A percentile compares a stretch with the other conserved stretches of the same genome.
phyloP scores from a whole-genome alignment of 2,888 invertebrate genomes.

The Heterodera filipjevi region DNA sequence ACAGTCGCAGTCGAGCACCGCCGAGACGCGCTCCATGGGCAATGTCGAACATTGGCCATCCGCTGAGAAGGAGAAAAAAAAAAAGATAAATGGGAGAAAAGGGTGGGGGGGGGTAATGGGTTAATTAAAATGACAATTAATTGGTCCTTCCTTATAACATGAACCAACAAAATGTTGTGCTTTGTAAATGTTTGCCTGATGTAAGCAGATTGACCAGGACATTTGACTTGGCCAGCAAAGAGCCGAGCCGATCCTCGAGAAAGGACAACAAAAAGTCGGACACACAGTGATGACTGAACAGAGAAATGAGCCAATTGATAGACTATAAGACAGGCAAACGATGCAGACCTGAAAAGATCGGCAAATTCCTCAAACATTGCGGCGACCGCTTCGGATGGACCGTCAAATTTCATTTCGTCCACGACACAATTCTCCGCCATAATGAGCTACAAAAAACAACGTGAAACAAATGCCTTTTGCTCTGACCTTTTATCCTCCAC shows the following conservation, averaged over 20 bases:
- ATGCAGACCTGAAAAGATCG: slow-evolving; percentile 40
- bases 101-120: too few relatives aligned
- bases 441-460: slow-evolving; percentile 39
- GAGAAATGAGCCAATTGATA: not conserved
- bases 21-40: slow-evolving; percentile 49
- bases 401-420: slow-evolving; percentile 43
- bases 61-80: not conserved
- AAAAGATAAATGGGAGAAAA: too few relatives aligned
- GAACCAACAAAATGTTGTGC: too few relatives aligned
- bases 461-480: too few relatives aligned
- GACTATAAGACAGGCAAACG: not conserved
- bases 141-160: too few relatives aligned
- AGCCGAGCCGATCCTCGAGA: slow-evolving; percentile 62
- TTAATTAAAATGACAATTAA: too few relatives aligned
- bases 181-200: too few relatives aligned
- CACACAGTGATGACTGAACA: slow-evolving; percentile 33
- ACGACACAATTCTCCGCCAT: slow-evolving; percentile 40
- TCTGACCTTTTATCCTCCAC: too few relatives aligned
- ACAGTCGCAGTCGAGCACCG: slow-evolving; percentile 56
- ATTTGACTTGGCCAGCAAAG: slow-evolving; percentile 52
- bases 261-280: slow-evolving; percentile 53
- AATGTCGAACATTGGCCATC: slow-evolving; percentile 31
- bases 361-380: slow-evolving; percentile 59
- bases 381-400: slow-evolving; percentile 55
- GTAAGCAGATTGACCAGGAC: slow-evolving; percentile 51